These are phyloP conservation scores for Tetanocera ferruginea DNA, from an alignment of 2,888 invertebrate genomes.

Conservation along the genomic window DNA sequence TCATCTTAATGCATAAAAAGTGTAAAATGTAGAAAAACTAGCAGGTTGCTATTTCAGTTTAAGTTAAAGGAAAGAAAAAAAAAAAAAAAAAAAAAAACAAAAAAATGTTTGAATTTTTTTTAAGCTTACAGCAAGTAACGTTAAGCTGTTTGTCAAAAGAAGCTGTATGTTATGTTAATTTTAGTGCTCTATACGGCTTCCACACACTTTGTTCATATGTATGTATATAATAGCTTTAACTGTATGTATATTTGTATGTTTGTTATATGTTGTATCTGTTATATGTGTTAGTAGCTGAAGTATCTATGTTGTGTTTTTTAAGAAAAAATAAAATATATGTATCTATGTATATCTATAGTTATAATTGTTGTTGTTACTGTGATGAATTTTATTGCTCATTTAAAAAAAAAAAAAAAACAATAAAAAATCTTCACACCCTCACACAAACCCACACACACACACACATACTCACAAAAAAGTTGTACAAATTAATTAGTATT, in stretches of 20 bases:
- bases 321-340: background rate
- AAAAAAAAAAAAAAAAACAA: background rate
- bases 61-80: background rate
- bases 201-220: background rate
- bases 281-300: background rate
- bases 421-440: too few relatives aligned
- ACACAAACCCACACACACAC: background rate
- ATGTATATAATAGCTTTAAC: background rate
- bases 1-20: constrained; percentile 1
- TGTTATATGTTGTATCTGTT: background rate
- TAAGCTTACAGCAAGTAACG: background rate
- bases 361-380: constrained; percentile 36
- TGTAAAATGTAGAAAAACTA: background rate
- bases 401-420: background rate
- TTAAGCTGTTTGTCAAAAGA: too few relatives aligned
- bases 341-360: constrained; percentile 9
- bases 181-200: background rate
- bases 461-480: background rate
- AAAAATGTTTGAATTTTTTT: background rate
- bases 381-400: constrained; percentile 16
- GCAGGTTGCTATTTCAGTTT: background rate
- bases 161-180: background rate
- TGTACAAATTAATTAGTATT: background rate
- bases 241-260: constrained; percentile 5
- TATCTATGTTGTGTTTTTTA: constrained; percentile 7